Evolutionary conservation across 2,888 invertebrate genomes (phyloP), one percentile per base, ranked within the genome.

Genomic region (Lucinisca nassula): DNA sequence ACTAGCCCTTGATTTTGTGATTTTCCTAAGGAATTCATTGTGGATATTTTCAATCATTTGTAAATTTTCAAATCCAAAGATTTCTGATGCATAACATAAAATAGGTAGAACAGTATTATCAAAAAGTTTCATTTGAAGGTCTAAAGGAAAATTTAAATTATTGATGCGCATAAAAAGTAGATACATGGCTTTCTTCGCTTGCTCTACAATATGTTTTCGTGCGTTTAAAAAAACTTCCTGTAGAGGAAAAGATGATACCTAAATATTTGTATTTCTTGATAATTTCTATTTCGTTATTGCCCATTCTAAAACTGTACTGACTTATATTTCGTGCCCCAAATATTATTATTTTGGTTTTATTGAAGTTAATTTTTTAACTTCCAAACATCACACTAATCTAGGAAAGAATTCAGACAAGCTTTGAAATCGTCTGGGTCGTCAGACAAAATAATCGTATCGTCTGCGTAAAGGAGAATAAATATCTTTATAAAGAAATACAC

Each of bases 401-500:
- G 27, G 61, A 84, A 89, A 35, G 14, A 21, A 45, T 87, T 35
- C 12, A 89, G 51, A 35, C 61, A 32, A 24, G 49, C 76, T 67
- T 84, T 82, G 1, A 84, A 67, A 58, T 87, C 84, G 8, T 72
- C 27, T 10, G 37, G 37, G 12, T 24, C 32, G 30, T 85, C 79
- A 0, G 89, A 37, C 14, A 89, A 17, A 14, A 89, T 37, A 17
- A 84, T 77, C 30, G 82, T 87, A 58, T 89, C 89, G 58, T 89
- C 86, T 21, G 86, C 89, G 40, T 85, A 82, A 27, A 85, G 79
- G 27, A 82, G 32, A 1, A 75, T 14, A 32, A 86, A 45, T 1
- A 86, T 55, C 72, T 82, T 86, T 35, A 86, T 76, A 73, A 61
- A 86, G 1, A 70, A 0, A 21, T n/a, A 40, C n/a, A 40, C 6